Base-by-base conservation (phyloP, 1,140 invertebrate species). In the Helicoverpa zea region DNA sequence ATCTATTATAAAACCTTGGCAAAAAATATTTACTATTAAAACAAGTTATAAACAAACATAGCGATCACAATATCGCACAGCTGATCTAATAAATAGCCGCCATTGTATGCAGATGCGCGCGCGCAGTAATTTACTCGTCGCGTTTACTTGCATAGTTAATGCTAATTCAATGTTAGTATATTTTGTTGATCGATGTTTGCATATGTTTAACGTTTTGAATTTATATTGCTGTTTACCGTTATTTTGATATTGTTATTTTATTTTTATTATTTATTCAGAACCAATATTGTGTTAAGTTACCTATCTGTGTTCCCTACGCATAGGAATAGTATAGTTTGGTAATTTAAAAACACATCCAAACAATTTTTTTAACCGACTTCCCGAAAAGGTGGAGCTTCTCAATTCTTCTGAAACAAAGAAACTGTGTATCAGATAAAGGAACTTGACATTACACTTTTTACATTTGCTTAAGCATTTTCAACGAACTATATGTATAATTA, bases 21-120 rank as follows among this genome's bases (percentile, higher is more conserved):
- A 68, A 2, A 68, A 49, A 4, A 49, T 47, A 68, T 49, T 49
- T 43, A 43, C 9, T 16, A 49, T 49, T 49, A 13, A 18, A 68
- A 49, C 18, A 49, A 68, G 9, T 49, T 49, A 16, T 68, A 68
- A 68, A 68, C 64, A 68, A 68, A 68, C 68, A 23, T 54, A 49
- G 16, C 30, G 1, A n/a, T 4, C 11, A 30, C 49, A n/a, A 23
- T 72, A 72, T 72, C 68, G 68, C 68, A 72, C 68, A n/a, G 68
- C 49, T 73, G 70, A 58, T 73, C 54, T 58, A 73, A 73, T 73
- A 73, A 73, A 73, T 73, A n/a, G 54, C 52, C 14, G 52, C 70
- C 83, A 86, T 89, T 89, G 83, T 88, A 88, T 88, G 87, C 78
- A 86, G 77, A 89, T 89, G 80, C 54, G 70, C 68, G 4, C 64